A percentile compares a stretch with the other conserved stretches of the same genome.
These are phyloP conservation scores for Coboldia fuscipes DNA, from an alignment of 1,140 invertebrate species.

Conservation along the genomic window DNA sequence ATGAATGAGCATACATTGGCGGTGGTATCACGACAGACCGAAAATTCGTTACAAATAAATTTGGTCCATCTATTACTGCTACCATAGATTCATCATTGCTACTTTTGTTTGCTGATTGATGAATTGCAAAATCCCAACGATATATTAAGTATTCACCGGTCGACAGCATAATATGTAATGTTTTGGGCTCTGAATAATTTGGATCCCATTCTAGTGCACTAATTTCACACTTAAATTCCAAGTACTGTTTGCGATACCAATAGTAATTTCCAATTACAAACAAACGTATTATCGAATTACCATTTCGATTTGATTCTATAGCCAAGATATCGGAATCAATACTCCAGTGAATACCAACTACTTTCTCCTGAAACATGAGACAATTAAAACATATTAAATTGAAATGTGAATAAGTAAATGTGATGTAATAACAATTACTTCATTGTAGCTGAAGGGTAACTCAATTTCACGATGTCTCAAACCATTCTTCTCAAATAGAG, in stretches of 20 bases:
- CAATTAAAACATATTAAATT: too few relatives aligned
- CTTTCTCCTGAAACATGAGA: constrained; percentile 16
- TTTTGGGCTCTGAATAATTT: constrained; percentile 27
- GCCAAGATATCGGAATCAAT: constrained; percentile 52
- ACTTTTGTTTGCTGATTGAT: constrained; percentile 27
- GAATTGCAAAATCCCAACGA: constrained; percentile 20
- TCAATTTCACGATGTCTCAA: constrained; percentile 64
- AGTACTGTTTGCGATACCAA: constrained; percentile 71
- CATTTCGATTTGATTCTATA: constrained; percentile 27
- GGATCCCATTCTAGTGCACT: constrained; percentile 39
- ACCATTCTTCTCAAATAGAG: constrained; percentile 86
- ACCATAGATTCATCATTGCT: constrained; percentile 33
- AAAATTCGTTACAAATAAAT: constrained; percentile 50
- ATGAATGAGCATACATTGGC: constrained; percentile 47
- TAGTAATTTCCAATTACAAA: constrained; percentile 73
- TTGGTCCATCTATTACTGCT: constrained; percentile 57
- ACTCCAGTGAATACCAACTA: constrained; percentile 53
- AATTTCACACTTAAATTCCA: constrained; percentile 26
- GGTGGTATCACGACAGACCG: constrained; percentile 53
- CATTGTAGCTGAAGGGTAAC: constrained; percentile 30
- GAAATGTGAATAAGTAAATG: constrained; percentile 5
- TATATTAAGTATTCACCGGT: constrained; percentile 31
- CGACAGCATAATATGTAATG: constrained; percentile 31
- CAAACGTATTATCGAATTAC: constrained; percentile 33
- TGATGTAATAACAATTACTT: constrained; percentile 2